Percentiles rank a stretch among this genome's conserved stretches.
Conservation (phyloP, 2,113 vertebrate genomes). For the Drymodes brunneopygia region DNA sequence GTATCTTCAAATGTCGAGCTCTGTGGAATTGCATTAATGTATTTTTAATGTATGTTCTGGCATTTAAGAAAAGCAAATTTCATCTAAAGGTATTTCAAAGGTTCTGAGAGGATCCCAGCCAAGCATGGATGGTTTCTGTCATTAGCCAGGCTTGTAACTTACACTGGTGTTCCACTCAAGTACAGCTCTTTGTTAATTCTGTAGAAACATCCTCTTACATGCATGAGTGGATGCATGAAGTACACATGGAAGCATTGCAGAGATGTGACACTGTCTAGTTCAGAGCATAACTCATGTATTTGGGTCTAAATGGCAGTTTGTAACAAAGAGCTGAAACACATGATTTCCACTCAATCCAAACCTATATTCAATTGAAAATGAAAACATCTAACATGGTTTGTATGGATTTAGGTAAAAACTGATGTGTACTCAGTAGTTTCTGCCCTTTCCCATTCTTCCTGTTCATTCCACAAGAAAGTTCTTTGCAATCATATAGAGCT, state of each 20-base stretch:
- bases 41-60: neutral
- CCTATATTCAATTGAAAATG: neutral
- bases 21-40: neutral
- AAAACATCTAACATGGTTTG: neutral
- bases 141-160: neutral
- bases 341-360: neutral
- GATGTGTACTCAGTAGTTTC: neutral
- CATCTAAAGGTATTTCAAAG: neutral
- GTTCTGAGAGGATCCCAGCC: neutral
- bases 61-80: neutral
- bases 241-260: neutral
- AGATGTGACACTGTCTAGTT: neutral
- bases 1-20: neutral
- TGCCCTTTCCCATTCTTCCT: neutral
- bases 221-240: neutral
- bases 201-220: neutral
- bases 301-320: neutral
- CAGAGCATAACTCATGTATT: neutral
- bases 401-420: neutral
- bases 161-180: neutral
- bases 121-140: neutral
- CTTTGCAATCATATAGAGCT: neutral
- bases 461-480: neutral
- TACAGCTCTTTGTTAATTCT: neutral
- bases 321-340: neutral